Conservation (phyloP, 2,888 invertebrate species). For the Stegana nigrithorax region DNA sequence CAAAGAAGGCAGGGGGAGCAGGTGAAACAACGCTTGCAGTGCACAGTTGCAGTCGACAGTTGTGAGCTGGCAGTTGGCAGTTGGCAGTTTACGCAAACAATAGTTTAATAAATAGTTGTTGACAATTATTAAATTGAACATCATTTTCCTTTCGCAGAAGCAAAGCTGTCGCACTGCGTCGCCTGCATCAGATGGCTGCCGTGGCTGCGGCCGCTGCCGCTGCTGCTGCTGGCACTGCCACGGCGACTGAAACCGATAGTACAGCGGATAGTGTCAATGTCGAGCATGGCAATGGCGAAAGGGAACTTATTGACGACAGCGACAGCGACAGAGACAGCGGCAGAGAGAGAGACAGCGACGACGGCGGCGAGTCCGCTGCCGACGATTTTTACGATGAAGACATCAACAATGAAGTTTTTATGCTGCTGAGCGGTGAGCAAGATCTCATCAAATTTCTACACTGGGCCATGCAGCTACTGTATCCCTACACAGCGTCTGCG, state of each 20-base stretch:
- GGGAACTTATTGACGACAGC: constrained; percentile 9
- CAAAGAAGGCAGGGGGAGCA: too few species aligned
- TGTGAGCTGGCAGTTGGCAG: too few species aligned
- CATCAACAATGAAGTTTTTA: constrained; percentile 50
- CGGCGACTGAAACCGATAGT: neutral
- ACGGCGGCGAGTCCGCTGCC: constrained; percentile 21
- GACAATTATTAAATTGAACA: constrained; percentile 15
- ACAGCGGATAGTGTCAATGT: neutral
- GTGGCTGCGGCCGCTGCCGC: constrained; percentile 29
- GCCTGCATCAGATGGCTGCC: constrained; percentile 36
- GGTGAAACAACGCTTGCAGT: too few species aligned
- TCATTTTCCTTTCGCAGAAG: constrained; percentile 35
- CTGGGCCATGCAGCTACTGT: constrained; percentile 62
- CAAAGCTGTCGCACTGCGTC: constrained; percentile 40
- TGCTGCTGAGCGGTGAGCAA: constrained; percentile 61
- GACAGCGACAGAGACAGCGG: constrained; percentile 19
- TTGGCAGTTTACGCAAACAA: constrained; percentile 34
- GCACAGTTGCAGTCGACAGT: too few species aligned
- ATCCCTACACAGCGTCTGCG: constrained; percentile 42
- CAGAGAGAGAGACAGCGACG: constrained; percentile 23
- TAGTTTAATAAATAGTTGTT: constrained; percentile 30
- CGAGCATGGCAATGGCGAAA: constrained; percentile 11
- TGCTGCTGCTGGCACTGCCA: neutral
- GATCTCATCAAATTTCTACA: constrained; percentile 60
- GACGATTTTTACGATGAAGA: constrained; percentile 31